Conservation (phyloP, 2,113 vertebrate genomes). For the Terrapene triunguis region DNA sequence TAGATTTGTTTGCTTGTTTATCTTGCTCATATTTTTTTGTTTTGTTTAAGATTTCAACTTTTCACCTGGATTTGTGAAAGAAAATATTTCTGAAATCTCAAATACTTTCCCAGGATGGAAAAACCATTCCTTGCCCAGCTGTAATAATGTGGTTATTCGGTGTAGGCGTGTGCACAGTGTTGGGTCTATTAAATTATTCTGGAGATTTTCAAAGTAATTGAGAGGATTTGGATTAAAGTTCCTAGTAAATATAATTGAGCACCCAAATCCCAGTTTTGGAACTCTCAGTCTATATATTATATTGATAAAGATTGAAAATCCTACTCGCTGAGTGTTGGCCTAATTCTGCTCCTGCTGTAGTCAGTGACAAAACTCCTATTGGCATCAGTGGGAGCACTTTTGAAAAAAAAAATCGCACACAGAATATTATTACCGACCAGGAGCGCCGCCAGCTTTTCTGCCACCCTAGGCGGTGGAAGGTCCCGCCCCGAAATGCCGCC, state of each 20-base stretch:
- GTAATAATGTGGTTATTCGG: background rate
- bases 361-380: fast-evolving
- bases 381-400: fast-evolving
- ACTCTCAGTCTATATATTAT: background rate
- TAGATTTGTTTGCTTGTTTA: no score
- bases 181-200: background rate
- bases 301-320: fast-evolving
- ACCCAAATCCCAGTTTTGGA: fast-evolving
- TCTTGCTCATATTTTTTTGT: no score
- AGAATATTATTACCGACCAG: background rate
- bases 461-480: no score
- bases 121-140: no score
- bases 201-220: background rate
- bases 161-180: background rate
- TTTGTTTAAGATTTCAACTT: no score
- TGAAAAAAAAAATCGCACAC: fast-evolving
- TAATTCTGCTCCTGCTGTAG: background rate
- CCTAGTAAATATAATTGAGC: background rate
- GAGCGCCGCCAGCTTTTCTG: no score
- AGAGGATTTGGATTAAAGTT: fast-evolving
- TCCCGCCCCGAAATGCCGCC: no score
- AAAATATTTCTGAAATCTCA: no score
- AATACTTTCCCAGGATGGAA: no score
- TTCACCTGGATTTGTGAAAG: no score
- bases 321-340: background rate